These are phyloP conservation scores for Mythimna lalbum DNA, from an alignment of 2,888 invertebrate genomes.

Conservation along the genomic window DNA sequence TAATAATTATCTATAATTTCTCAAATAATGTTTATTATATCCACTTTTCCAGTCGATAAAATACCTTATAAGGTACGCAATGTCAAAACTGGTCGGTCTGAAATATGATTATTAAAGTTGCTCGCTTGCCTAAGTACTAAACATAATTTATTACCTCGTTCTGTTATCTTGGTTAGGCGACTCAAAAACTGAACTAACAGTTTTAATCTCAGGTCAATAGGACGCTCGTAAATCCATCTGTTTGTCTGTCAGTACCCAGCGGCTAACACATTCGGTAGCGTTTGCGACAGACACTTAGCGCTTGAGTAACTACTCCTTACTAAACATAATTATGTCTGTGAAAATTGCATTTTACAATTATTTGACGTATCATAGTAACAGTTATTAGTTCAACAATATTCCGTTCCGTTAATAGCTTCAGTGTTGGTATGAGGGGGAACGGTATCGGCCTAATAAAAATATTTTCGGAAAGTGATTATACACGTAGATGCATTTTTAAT, in stretches of 20 bases:
- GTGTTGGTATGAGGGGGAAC: not conserved
- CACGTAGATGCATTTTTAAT: not conserved
- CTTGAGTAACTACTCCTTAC: slow-evolving; percentile 44
- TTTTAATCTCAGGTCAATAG: slow-evolving; percentile 66
- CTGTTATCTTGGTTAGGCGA: slow-evolving; percentile 42
- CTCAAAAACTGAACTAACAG: slow-evolving; percentile 55
- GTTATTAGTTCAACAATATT: slow-evolving; percentile 34
- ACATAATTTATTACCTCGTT: slow-evolving; percentile 50
- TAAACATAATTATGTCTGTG: slow-evolving; percentile 40
- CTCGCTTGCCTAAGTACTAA: slow-evolving; percentile 35
- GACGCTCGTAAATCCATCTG: slow-evolving; percentile 77
- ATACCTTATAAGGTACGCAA: slow-evolving; percentile 41
- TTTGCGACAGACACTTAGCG: slow-evolving; percentile 66
- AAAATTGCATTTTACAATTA: slow-evolving; percentile 54
- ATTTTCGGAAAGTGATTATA: slow-evolving; percentile 36
- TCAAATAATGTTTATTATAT: slow-evolving; percentile 26
- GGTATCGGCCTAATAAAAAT: slow-evolving; percentile 39
- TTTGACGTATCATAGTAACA: slow-evolving; percentile 25
- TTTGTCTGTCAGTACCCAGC: slow-evolving; percentile 72
- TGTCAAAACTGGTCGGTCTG: slow-evolving; percentile 40
- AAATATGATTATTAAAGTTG: slow-evolving; percentile 47
- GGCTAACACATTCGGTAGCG: slow-evolving; percentile 65
- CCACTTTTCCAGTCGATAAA: slow-evolving; percentile 41
- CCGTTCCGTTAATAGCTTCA: slow-evolving; percentile 43
- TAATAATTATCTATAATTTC: slow-evolving; percentile 47